Evolutionary conservation across 35 echinoderm and acorn worm genomes (phyloP), one percentile per base, ranked within the genome.

Genomic region (Antedon bifida): DNA sequence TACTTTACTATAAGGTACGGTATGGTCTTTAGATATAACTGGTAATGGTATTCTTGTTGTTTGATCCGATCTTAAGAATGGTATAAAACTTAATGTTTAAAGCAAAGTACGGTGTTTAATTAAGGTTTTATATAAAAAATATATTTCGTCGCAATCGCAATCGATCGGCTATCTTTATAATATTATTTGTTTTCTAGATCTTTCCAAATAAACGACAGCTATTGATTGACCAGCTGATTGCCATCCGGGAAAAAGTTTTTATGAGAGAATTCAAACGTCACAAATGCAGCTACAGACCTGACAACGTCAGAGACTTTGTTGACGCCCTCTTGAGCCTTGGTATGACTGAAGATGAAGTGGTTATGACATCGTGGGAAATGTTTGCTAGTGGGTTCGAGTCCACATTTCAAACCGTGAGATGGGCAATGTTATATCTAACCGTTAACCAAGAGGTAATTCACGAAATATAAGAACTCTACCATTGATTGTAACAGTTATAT

Each of bases 351-450:
- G 89, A 96, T 75, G 82, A 85, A 23, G 89, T 96, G 23, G 83
- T 96, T 21, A 96, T 96, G 93, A 77, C 86, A 30, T 88, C 91
- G 83, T 96, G 86, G 86, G 93, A 96, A 36, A 80, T 96, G 35
- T 96, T 96, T 83, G 55, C 93, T n/a, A 87, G 89, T 3, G 93
- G 93, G 3, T 96, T 96, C 83, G 88, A 96, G 38, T 88, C 93
- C 1, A 91, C 86, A 11, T 84, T 88, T 14, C 88, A 96, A 77
- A 88, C 89, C 5, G 35, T 96, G 31, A 36, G 89, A 83, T 96
- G 89, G 89, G 89, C 89, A 14, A 39, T 91, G 29, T 86, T 89
- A 30, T 96, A 84, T 75, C 31, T 96, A 5, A 34, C 89, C 0
- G 84, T 86, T 38, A 85, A 88, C 81, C 86, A 83, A 31, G 36